phyloP scores from a whole-genome alignment of 92 coral and sea anemone genomes.

The Umimayanthus chanpuru region DNA sequence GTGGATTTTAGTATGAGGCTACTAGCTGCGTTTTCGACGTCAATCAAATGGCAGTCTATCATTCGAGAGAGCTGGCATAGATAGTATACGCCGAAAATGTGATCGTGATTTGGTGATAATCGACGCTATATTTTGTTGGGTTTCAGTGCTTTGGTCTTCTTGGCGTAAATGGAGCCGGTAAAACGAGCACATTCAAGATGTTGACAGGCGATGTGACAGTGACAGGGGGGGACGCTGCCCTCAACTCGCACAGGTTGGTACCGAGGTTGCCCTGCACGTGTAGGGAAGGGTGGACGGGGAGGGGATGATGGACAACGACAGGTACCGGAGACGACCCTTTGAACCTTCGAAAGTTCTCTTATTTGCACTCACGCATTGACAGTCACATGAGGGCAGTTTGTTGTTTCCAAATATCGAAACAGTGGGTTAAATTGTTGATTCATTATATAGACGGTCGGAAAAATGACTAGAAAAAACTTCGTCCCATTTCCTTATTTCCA shows the following conservation, averaged over 20 bases:
- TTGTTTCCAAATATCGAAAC: neutral
- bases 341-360: neutral
- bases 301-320: neutral
- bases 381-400: neutral
- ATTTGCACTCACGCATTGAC: neutral
- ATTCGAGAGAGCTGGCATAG: too few relatives aligned
- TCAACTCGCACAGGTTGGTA: slow-evolving; percentile 82
- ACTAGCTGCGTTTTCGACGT: too few relatives aligned
- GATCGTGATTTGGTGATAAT: too few relatives aligned
- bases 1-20: too few relatives aligned
- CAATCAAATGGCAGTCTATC: too few relatives aligned
- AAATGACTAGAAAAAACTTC: too few relatives aligned
- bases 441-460: too few relatives aligned
- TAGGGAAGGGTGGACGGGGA: slow-evolving; percentile 19
- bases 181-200: slow-evolving; percentile 96
- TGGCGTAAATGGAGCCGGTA: slow-evolving; percentile 99
- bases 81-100: too few relatives aligned
- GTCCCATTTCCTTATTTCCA: too few relatives aligned
- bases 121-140: neutral
- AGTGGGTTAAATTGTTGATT: neutral
- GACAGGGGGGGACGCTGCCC: slow-evolving; percentile 90
- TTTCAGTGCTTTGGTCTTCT: slow-evolving; percentile 94
- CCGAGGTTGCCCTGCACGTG: slow-evolving; percentile 6
- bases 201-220: slow-evolving; percentile 92
- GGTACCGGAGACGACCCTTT: neutral